Evolutionary conservation across 1,140 invertebrate genomes (phyloP).

Genomic region (Sinella curviseta): DNA sequence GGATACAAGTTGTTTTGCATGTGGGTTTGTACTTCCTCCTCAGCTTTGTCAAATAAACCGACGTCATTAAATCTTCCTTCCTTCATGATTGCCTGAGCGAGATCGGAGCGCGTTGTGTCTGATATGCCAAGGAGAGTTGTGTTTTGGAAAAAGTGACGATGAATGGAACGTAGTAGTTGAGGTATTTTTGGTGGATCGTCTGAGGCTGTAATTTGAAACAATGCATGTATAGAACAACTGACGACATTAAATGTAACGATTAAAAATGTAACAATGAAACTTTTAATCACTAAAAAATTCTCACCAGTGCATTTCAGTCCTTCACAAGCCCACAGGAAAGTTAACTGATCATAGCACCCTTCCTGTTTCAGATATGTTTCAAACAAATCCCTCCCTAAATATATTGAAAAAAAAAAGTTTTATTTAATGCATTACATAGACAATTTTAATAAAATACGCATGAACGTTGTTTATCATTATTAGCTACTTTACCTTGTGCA

Average conservation of each 20-base stretch:
- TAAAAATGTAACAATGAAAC: not conserved
- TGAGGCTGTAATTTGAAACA: not conserved
- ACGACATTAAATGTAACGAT: not conserved
- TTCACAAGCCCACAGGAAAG: slow-evolving; percentile 90
- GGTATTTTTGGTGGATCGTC: slow-evolving; percentile 34
- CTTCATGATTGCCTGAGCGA: slow-evolving; percentile 21
- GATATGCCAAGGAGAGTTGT: slow-evolving; percentile 15
- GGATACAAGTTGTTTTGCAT: slow-evolving; percentile 85
- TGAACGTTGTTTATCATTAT: not conserved
- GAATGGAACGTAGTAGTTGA: slow-evolving; percentile 31
- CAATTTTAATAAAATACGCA: not conserved
- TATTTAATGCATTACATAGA: not conserved
- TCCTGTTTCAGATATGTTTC: slow-evolving; percentile 79
- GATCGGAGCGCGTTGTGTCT: slow-evolving; percentile 24
- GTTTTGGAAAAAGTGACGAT: slow-evolving; percentile 30
- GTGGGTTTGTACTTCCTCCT: slow-evolving; percentile 72
- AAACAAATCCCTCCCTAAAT: slow-evolving; percentile 71
- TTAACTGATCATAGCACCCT: slow-evolving; percentile 66
- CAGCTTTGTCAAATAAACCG: slow-evolving; percentile 68
- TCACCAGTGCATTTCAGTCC: slow-evolving; percentile 65
- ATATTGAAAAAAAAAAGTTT: too few species aligned
- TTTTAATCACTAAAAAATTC: not conserved
- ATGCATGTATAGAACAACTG: not conserved
- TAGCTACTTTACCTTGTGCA: slow-evolving; percentile 71
- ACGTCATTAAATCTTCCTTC: slow-evolving; percentile 46